These are phyloP conservation scores for Leucoraja erinaceus DNA, from an alignment of 2,113 vertebrate genomes.

Conservation along the genomic window DNA sequence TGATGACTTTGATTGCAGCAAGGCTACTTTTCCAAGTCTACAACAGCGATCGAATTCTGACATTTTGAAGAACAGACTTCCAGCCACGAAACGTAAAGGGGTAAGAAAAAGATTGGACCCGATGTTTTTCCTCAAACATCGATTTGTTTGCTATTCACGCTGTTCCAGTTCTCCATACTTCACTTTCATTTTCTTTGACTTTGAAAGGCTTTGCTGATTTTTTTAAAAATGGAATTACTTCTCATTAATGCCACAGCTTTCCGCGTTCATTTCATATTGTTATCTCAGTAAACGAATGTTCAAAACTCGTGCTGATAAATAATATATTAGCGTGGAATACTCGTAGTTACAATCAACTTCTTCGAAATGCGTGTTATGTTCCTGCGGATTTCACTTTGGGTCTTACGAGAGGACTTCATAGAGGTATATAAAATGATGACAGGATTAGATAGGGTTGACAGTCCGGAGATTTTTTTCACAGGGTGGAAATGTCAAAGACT, in stretches of 20 bases:
- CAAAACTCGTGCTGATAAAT: not conserved
- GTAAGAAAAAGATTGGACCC: not conserved
- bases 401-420: too few relatives aligned
- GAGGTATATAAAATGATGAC: too few relatives aligned
- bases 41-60: conserved; percentile 26
- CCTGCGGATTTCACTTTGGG: too few relatives aligned
- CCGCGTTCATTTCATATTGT: not conserved
- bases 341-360: too few relatives aligned
- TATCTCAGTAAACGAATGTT: not conserved
- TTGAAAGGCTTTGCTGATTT: not conserved
- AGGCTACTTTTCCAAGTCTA: not conserved
- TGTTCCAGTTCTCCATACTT: not conserved
- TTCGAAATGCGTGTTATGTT: too few relatives aligned
- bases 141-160: not conserved
- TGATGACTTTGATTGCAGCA: not conserved
- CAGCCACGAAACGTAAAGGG: conserved; percentile 29
- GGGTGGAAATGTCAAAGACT: too few relatives aligned
- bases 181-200: not conserved
- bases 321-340: not conserved
- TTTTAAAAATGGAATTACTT: not conserved
- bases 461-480: too few relatives aligned
- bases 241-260: too few relatives aligned
- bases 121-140: not conserved
- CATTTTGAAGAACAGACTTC: conserved; percentile 1
- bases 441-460: too few relatives aligned